phyloP scores from a whole-genome alignment of 2,888 invertebrate species.

The Aromia moschata region DNA sequence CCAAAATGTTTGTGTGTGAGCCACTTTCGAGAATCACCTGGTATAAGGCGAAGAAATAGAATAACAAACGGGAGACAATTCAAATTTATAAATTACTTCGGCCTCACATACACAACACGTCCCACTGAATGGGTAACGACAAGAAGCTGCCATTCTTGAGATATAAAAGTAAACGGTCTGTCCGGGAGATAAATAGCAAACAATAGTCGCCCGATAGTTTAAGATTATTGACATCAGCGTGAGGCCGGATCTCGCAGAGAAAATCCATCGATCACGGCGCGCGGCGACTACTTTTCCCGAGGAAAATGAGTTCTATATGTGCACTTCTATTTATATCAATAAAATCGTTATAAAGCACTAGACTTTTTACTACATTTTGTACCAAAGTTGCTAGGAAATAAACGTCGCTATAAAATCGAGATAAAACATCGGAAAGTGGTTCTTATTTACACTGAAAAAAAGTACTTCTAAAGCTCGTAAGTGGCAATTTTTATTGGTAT shows the following conservation, averaged over 20 bases:
- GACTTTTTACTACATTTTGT: neutral
- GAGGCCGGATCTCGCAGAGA: neutral
- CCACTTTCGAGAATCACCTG: no score
- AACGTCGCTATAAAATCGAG: neutral
- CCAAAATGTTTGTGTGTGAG: no score
- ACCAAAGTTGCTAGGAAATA: neutral
- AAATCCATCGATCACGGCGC: conserved; percentile 8
- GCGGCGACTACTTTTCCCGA: neutral
- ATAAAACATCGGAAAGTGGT: no score
- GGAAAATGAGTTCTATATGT: neutral
- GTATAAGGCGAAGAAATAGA: neutral
- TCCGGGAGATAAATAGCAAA: conserved; percentile 7
- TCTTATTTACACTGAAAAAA: no score
- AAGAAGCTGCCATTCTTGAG: conserved; percentile 2
- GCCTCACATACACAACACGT: conserved; percentile 1
- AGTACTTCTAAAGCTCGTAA: no score
- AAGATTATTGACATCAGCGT: conserved; percentile 9
- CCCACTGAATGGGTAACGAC: neutral
- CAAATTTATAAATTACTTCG: conserved; percentile 16
- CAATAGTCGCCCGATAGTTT: conserved; percentile 7
- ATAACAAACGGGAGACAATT: conserved; percentile 13
- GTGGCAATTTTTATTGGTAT: no score
- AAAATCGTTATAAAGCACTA: neutral
- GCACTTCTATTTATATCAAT: neutral
- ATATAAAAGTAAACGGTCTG: conserved; percentile 3